Evolutionary conservation across 1,140 invertebrate species (phyloP).

Genomic region (Diorhabda sublineata): DNA sequence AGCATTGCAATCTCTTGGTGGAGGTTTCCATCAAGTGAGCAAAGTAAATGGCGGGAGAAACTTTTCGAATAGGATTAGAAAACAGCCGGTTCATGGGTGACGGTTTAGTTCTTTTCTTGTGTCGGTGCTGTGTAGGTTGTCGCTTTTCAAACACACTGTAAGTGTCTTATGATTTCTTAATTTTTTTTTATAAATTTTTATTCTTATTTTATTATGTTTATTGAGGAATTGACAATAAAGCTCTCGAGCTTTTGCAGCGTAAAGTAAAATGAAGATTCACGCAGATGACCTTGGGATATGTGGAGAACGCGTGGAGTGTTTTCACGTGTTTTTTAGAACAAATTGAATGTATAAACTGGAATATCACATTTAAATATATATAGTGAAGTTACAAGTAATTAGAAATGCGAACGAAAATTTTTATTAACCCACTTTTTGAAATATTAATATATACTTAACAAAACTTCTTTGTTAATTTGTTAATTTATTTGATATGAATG

Average conservation of each 20-base stretch:
- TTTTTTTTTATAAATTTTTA: background rate
- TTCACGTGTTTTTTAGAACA: too few species aligned
- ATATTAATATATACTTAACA: too few species aligned
- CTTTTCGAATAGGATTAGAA: conserved; percentile 35
- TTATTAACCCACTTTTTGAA: too few species aligned
- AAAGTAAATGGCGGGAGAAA: conserved; percentile 34
- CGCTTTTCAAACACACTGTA: conserved; percentile 25
- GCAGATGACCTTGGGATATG: conserved; percentile 10
- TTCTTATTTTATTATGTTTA: conserved; percentile 14
- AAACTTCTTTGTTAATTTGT: too few species aligned
- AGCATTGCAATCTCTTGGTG: conserved; percentile 24
- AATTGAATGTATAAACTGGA: too few species aligned
- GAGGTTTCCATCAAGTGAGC: conserved; percentile 27
- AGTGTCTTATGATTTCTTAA: conserved; percentile 15
- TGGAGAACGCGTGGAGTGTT: too few species aligned
- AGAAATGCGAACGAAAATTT: too few species aligned
- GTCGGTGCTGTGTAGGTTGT: conserved; percentile 31
- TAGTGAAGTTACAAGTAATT: too few species aligned
- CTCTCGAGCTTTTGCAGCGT: background rate
- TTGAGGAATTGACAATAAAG: conserved; percentile 6
- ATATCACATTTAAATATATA: too few species aligned
- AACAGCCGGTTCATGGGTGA: conserved; percentile 29
- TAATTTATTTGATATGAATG: too few species aligned
- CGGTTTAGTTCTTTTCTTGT: conserved; percentile 34
- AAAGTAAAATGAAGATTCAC: conserved; percentile 5